Base-by-base conservation (phyloP, 2,113 vertebrate species). In the Carettochelys insculpta region DNA sequence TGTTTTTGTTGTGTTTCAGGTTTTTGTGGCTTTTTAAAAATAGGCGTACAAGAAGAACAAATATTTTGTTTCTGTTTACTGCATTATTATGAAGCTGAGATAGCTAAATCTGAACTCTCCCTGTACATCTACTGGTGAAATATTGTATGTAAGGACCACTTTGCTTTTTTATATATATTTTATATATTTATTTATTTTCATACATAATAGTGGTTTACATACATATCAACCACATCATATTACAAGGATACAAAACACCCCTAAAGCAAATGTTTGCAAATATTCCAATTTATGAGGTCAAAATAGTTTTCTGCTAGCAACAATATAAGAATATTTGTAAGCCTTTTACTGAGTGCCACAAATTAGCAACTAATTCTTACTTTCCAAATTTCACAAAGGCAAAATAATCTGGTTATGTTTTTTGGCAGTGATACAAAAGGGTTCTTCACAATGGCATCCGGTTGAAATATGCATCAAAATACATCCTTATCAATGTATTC, bases 391-490 rank as follows among this genome's bases (percentile, higher is more conserved):
- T 94, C 77, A 68, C 61, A 92, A 38, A 95, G 51, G 83, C 16
- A 95, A 82, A 90, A 83, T 61, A 61, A 77, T 58, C 7, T 90
- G 58, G 16, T 83, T 93, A 75, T 79, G 50, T n/a, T 47, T 96
- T 94, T 89, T 77, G 45, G 48, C 13, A 92, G 45, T 61, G 83
- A 48, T 71, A 77, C 16, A 52, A 58, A 88, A 93, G 45, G 20
- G 45, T 16, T 83, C 12, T 86, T 11, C n/a, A 65, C 51, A 75
- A 38, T 90, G 51, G 8, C 12, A 92, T 92, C n/a, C 47, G 92
- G 83, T 76, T 82, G 73, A 94, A 96, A 91, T 79, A 29, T 77
- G 81, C 75, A 80, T 92, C 94, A 93, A 93, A 95, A 92, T 92
- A 93, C 92, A 94, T 93, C 51, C 82, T 47, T 91, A 53, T 22